These are phyloP conservation scores for Cyphotilapia sp. DNA, from an alignment of 2,113 vertebrate species.

Conservation along the genomic window DNA sequence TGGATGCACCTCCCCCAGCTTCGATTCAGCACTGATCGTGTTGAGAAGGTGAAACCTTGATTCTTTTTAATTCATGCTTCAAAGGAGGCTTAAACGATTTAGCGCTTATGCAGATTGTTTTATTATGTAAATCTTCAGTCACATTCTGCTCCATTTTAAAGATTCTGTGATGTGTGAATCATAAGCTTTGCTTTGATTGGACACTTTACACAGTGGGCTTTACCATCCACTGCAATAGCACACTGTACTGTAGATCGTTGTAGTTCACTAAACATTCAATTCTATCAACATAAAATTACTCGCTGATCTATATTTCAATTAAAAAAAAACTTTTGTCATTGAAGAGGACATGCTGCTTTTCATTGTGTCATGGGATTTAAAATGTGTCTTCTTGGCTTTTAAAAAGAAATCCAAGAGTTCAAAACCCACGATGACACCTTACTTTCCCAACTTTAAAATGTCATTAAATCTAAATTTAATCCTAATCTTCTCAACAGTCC, in stretches of 20 bases:
- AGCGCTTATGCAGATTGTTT: not conserved
- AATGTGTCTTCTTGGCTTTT: not conserved
- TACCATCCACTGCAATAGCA: not conserved
- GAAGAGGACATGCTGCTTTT: not conserved
- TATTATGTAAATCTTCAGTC: not conserved
- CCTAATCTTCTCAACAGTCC: not conserved
- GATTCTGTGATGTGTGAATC: not conserved
- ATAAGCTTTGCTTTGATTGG: not conserved
- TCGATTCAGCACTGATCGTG: not conserved
- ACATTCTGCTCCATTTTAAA: not conserved
- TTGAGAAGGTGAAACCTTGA: not conserved
- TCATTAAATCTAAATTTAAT: not conserved
- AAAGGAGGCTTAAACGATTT: not conserved
- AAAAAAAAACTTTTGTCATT: not conserved
- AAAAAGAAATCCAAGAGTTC: not conserved
- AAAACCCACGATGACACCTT: not conserved
- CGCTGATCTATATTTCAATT: not conserved
- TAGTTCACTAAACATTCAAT: not conserved
- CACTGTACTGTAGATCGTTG: not conserved
- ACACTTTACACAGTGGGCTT: not conserved
- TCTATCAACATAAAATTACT: not conserved
- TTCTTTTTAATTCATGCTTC: not conserved
- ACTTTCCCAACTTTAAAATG: not conserved
- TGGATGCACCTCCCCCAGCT: too few relatives aligned
- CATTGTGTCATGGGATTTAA: not conserved